These are phyloP conservation scores for Sebastes variabilis DNA, from an alignment of 2,797 vertebrate species.

Conservation along the genomic window DNA sequence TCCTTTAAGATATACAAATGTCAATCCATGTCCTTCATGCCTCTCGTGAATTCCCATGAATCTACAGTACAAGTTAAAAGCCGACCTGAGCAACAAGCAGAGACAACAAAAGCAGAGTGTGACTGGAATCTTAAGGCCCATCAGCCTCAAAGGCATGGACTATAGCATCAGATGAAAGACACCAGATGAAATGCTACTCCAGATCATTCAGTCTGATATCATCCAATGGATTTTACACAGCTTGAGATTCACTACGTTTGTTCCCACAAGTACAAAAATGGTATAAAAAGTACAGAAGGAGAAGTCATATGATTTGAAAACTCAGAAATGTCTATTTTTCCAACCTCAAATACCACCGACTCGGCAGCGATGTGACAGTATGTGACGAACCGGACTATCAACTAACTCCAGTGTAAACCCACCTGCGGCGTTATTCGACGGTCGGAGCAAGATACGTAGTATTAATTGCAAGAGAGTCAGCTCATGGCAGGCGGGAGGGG, in stretches of 20 bases:
- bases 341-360: no score
- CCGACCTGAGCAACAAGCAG: constrained; percentile 23
- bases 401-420: no score
- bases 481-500: no score
- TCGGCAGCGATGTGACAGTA: no score
- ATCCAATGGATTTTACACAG: background rate
- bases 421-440: no score
- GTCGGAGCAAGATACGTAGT: no score
- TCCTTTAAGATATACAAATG: constrained; percentile 58
- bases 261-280: background rate
- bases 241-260: background rate
- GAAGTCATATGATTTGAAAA: background rate
- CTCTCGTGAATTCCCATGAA: constrained; percentile 38
- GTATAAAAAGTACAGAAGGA: background rate
- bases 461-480: no score
- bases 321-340: background rate
- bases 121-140: constrained; percentile 33
- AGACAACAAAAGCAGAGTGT: constrained; percentile 12
- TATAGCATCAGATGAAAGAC: constrained; percentile 3
- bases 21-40: constrained; percentile 49
- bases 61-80: constrained; percentile 35
- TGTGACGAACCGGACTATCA: no score
- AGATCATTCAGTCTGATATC: constrained; percentile 9
- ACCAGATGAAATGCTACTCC: background rate
- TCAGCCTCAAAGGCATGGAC: background rate